Evolutionary conservation across 1,140 invertebrate species (phyloP).

Genomic region (Microplitis demolitor): DNA sequence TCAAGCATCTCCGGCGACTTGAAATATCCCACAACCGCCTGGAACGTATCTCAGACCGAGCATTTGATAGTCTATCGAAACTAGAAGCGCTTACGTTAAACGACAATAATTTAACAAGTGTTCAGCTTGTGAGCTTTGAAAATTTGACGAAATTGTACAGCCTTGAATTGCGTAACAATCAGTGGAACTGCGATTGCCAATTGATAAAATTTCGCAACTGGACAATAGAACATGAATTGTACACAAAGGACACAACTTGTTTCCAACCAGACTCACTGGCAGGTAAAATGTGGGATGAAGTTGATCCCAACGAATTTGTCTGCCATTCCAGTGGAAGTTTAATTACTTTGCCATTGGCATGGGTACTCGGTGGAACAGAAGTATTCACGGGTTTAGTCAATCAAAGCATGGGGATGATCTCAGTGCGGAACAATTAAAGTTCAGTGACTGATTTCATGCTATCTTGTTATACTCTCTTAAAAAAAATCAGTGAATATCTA

Average conservation of each 20-base stretch:
- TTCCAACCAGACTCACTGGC: constrained; percentile 69
- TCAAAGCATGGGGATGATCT: too few relatives aligned
- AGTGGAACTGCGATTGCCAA: constrained; percentile 87
- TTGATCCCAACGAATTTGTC: constrained; percentile 78
- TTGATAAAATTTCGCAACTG: constrained; percentile 79
- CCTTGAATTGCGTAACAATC: constrained; percentile 79
- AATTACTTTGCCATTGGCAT: too few relatives aligned
- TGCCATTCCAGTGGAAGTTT: constrained; percentile 67
- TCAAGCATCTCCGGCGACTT: constrained; percentile 76
- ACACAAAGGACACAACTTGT: constrained; percentile 74
- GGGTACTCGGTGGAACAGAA: too few relatives aligned
- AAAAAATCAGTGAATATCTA: too few relatives aligned
- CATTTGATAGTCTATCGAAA: constrained; percentile 73
- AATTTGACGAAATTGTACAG: constrained; percentile 70
- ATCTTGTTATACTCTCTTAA: too few relatives aligned
- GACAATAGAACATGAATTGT: constrained; percentile 72
- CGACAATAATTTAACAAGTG: constrained; percentile 72
- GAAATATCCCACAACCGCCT: constrained; percentile 77
- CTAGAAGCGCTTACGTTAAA: constrained; percentile 72
- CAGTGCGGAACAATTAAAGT: too few relatives aligned
- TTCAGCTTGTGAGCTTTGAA: constrained; percentile 67
- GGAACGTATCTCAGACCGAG: constrained; percentile 69
- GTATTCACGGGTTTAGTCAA: too few relatives aligned
- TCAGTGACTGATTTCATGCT: too few relatives aligned
- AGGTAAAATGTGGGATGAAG: constrained; percentile 73